A percentile compares a stretch with the other conserved stretches of the same genome.
phyloP scores from a whole-genome alignment of 2,888 invertebrate species.

The Ennomos quercinarius region DNA sequence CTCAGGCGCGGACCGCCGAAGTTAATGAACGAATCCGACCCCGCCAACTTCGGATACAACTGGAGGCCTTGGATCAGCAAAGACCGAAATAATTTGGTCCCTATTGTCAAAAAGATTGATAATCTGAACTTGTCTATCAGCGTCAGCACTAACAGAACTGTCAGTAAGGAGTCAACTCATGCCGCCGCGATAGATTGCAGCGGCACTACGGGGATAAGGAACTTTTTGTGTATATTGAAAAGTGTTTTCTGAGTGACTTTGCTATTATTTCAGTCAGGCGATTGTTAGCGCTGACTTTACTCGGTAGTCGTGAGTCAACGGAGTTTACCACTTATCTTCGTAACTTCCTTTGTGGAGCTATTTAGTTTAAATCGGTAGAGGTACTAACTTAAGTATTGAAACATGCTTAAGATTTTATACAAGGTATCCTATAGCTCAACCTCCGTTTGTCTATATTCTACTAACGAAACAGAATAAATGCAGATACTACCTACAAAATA shows the following conservation, averaged over 20 bases:
- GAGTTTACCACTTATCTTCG: constrained; percentile 7
- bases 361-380: constrained; percentile 7
- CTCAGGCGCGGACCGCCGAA: constrained; percentile 74
- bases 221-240: constrained; percentile 73
- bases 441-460: no score
- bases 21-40: constrained; percentile 86
- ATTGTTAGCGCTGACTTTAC: constrained; percentile 29
- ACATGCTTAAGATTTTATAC: no score
- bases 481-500: neutral
- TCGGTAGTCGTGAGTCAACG: constrained; percentile 11
- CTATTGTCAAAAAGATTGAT: constrained; percentile 38
- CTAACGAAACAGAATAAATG: no score
- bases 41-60: constrained; percentile 88
- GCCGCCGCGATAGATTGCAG: constrained; percentile 63
- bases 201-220: constrained; percentile 60
- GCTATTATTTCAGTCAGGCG: constrained; percentile 22
- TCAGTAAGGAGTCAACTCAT: constrained; percentile 48
- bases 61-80: constrained; percentile 88
- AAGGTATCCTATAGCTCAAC: no score
- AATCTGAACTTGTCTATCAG: constrained; percentile 49
- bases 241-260: constrained; percentile 60
- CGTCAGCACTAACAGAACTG: constrained; percentile 44
- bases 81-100: constrained; percentile 21
- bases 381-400: no score
- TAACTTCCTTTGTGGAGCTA: constrained; percentile 17